These are phyloP conservation scores for Polypterus bichir DNA, from an alignment of 2,113 vertebrate genomes.

Conservation along the genomic window DNA sequence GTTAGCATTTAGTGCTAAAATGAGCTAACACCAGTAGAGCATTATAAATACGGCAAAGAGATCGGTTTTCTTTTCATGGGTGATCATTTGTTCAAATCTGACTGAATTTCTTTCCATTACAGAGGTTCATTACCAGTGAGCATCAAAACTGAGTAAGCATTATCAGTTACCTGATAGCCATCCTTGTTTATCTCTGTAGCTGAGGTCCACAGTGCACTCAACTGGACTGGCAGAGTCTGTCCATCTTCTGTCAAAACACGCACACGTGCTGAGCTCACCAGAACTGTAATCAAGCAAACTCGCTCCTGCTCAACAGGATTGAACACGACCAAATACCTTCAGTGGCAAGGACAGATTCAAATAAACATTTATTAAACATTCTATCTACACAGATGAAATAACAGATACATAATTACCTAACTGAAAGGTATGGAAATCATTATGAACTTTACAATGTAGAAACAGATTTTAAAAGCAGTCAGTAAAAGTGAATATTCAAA, in stretches of 20 bases:
- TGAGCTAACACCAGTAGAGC: no score
- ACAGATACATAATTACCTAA: no score
- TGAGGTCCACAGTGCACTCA: conserved; percentile 68
- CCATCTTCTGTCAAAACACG: conserved; percentile 75
- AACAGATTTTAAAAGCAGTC: no score
- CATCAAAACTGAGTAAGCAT: neutral
- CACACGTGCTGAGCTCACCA: conserved; percentile 64
- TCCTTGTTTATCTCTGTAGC: conserved; percentile 53
- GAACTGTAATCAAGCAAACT: conserved; percentile 61
- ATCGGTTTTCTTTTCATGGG: neutral
- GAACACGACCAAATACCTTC: conserved; percentile 81
- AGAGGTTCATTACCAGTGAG: no score
- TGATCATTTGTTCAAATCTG: no score
- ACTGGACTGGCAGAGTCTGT: conserved; percentile 70
- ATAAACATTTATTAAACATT: neutral
- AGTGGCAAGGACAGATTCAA: neutral
- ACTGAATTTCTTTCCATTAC: no score
- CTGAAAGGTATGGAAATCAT: no score
- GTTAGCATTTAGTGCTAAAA: no score
- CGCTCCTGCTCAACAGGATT: conserved; percentile 84
- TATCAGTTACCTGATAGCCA: conserved; percentile 64
- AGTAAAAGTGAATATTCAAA: no score
- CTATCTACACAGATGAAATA: no score
- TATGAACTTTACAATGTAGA: no score
- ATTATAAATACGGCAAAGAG: neutral